Evolutionary conservation across 1,140 invertebrate species (phyloP), one percentile per base, ranked within the genome.

Genomic region (Hesperophylax magnus): DNA sequence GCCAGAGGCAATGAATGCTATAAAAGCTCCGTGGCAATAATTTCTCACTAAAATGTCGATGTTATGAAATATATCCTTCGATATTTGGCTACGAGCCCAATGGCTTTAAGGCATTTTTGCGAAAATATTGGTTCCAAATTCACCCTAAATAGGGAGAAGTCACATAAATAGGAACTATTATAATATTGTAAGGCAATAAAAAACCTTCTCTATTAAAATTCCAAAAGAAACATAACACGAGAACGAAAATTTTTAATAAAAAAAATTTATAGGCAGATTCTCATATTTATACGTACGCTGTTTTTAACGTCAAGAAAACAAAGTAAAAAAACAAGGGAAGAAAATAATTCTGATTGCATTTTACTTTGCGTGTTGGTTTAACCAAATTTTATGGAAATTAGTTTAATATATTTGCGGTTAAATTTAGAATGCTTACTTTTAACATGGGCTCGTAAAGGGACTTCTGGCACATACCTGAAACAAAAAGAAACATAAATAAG

Each of bases 41-140:
- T 75, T 75, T 75, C 24, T 75, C 22, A 39, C 24, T 58, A 34
- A 54, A 79, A 72, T 71, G 22, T 79, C 24, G 52, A 69, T 58
- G 67, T 72, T 58, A 58, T 79, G 65, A 72, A 79, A 78, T 71
- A 54, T 71, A 71, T 71, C 52, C 31, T 58, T 72, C 39, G 63
- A 58, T 71, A 71, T 71, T 79, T 79, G 77, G 77, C 77, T 47
- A 34, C 1, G 53, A 31, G 77, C 77, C 77, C 77, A 79, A 79
- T 39, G 65, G 61, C 47, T 54, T 54, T n/a, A 47, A 69, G 61
- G 77, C 77, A 54, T 75, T 75, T 74, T 75, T 31, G 53, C 56
- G 52, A 58, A 31, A 56, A 27, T 67, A 67, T 34, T 7, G 63
- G 63, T 27, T 67, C 63, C 63, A 67, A 67, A 67, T 34, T 67